A percentile compares a stretch with the other conserved stretches of the same genome.
phyloP scores from a whole-genome alignment of 2,888 invertebrate genomes.

The Tupiocoris notatus region DNA sequence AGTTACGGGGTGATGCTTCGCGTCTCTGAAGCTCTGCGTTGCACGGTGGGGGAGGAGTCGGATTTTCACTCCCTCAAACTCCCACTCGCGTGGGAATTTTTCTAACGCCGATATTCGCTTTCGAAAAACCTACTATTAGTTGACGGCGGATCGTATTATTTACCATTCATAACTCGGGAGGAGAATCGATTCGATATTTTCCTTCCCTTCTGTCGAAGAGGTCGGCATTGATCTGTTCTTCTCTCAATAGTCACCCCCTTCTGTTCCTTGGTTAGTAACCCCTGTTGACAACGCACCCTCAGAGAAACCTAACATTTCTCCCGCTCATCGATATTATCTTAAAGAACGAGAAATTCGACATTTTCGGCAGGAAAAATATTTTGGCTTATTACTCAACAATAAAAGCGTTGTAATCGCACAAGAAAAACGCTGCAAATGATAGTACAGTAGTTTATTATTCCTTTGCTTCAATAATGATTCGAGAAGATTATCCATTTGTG shows the following conservation, averaged over 20 bases:
- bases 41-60: slow-evolving; percentile 1
- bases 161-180: not conserved
- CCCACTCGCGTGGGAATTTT: not conserved
- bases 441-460: no score
- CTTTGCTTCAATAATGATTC: no score
- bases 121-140: no score
- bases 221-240: not conserved
- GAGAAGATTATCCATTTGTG: no score
- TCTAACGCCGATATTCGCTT: no score
- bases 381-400: not conserved
- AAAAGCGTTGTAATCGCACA: not conserved
- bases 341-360: no score
- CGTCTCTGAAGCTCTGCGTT: no score
- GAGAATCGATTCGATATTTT: not conserved
- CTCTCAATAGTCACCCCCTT: not conserved
- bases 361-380: not conserved
- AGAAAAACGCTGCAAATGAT: no score
- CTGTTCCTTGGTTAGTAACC: not conserved
- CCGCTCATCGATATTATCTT: not conserved
- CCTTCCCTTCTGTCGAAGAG: not conserved
- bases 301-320: not conserved
- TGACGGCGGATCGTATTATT: not conserved
- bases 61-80: not conserved
- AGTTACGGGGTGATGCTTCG: not conserved
- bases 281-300: not conserved